These are phyloP conservation scores for Acronicta leporina DNA, from an alignment of 2,888 invertebrate genomes.

Conservation along the genomic window DNA sequence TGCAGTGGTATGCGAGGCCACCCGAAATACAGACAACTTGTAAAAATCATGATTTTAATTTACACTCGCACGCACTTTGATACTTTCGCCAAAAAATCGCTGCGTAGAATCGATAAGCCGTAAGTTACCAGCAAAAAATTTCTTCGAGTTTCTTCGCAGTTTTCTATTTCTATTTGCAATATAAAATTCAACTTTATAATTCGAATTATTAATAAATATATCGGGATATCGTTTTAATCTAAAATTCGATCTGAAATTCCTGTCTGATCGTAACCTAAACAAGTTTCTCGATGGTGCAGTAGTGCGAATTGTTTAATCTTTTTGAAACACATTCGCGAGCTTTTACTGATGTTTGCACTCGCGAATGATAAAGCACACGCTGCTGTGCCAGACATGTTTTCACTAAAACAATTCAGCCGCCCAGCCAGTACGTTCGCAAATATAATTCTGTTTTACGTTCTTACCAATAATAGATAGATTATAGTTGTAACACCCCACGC, in stretches of 20 bases:
- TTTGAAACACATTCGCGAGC: conserved; percentile 64
- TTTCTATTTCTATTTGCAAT: background rate
- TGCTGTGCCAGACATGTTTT: conserved; percentile 70
- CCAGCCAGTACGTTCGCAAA: conserved; percentile 52
- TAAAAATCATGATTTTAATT: conserved; percentile 46
- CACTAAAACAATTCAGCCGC: conserved; percentile 67
- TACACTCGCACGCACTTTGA: conserved; percentile 41
- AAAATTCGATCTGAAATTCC: conserved; percentile 47
- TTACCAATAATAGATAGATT: conserved; percentile 54
- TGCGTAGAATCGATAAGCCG: background rate
- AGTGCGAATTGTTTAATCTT: conserved; percentile 70
- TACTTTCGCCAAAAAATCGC: conserved; percentile 44
- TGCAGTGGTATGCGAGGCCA: conserved; percentile 50
- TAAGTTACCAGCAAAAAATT: background rate
- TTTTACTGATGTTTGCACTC: conserved; percentile 76
- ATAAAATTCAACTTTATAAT: conserved; percentile 1
- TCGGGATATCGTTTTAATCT: conserved; percentile 40
- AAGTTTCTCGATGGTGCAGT: conserved; percentile 58
- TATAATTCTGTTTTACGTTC: conserved; percentile 61
- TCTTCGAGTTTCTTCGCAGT: too few species aligned
- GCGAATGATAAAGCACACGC: conserved; percentile 79
- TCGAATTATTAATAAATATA: conserved; percentile 33
- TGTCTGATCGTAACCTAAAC: conserved; percentile 55
- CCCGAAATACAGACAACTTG: conserved; percentile 29
- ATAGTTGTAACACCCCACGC: conserved; percentile 23